Evolutionary conservation across 2,113 vertebrate genomes (phyloP), one percentile per base, ranked within the genome.

Genomic region (Oryzias woworae): DNA sequence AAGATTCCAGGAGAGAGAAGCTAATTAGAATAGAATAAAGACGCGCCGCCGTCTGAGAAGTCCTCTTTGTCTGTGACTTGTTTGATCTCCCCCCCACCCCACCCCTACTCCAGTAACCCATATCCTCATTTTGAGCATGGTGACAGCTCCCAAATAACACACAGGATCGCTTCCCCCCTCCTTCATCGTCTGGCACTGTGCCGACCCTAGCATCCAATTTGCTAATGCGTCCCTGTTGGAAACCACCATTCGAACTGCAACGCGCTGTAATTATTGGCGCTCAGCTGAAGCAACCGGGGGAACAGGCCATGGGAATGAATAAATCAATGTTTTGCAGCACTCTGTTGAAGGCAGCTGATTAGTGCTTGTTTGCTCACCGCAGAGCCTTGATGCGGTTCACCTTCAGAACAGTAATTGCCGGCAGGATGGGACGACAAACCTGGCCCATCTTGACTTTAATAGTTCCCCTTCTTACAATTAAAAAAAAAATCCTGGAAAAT

Each of bases 211-310:
- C 68, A 85, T 85, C 86, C 75, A 86, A 84, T 92, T 92, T 92
- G 87, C 88, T 90, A 93, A 92, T 92, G 63, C 78, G 70, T 87
- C 85, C 87, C 76, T 83, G 66, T 77, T 90, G 88, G 91, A 92
- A 69, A 71, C 69, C 2, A 16, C 54, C 16, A 55, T 71, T 54
- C 69, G 4, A 83, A 74, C 81, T 81, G 77, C 66, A 77, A 42
- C 10, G 44, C 24, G 51, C 57, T 78, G 79, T 90, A 90, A 90
- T 88, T 65, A 91, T 83, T 91, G 86, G 73, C 72, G 81, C 80
- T 58, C 69, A 78, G 88, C 80, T 81, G 77, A 87, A 90, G 88
- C 66, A 71, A 80, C 86, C 78, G 73, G 75, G 73, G 75, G 84
- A 86, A 73, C 78, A 87, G 85, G 86, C 81, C n/a, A 44, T 42